A percentile compares a stretch with the other conserved stretches of the same genome.
Conservation (phyloP, 2,113 vertebrate species). For the Paradisaea rubra region DNA sequence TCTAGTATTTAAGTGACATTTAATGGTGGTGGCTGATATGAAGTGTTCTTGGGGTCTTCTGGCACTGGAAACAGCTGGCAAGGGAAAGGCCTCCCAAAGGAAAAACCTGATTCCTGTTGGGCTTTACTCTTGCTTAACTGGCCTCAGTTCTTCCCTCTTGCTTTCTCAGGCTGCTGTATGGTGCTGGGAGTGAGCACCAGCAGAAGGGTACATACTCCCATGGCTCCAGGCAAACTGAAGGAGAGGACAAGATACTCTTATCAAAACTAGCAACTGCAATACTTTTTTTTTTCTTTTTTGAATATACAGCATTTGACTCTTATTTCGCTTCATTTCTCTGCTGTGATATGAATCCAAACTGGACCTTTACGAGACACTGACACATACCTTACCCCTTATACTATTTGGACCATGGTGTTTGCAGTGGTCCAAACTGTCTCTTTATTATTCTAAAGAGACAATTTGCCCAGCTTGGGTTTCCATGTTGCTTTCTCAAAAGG, state of each 20-base stretch:
- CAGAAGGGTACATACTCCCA: accelerated
- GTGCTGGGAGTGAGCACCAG: background rate
- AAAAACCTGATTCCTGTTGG: background rate
- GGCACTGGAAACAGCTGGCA: background rate
- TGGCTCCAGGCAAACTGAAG: background rate
- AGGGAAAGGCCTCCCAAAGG: background rate
- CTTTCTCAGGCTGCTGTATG: background rate
- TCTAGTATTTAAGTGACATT: background rate
- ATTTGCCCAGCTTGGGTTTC: background rate
- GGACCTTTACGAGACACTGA: background rate
- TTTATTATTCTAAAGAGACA: background rate
- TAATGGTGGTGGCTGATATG: background rate
- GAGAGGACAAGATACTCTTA: background rate
- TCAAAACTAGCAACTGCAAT: background rate
- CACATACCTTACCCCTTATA: background rate
- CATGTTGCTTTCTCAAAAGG: background rate
- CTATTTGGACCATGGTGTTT: background rate
- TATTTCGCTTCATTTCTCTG: background rate
- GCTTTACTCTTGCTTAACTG: background rate
- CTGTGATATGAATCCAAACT: background rate
- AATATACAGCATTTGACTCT: background rate
- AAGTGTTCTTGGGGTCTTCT: background rate
- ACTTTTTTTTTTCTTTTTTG: no score
- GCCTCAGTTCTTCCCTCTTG: background rate
- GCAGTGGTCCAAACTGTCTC: background rate